These are phyloP conservation scores for Erethizon dorsatum DNA, from an alignment of 2,797 vertebrate species.

Conservation along the genomic window DNA sequence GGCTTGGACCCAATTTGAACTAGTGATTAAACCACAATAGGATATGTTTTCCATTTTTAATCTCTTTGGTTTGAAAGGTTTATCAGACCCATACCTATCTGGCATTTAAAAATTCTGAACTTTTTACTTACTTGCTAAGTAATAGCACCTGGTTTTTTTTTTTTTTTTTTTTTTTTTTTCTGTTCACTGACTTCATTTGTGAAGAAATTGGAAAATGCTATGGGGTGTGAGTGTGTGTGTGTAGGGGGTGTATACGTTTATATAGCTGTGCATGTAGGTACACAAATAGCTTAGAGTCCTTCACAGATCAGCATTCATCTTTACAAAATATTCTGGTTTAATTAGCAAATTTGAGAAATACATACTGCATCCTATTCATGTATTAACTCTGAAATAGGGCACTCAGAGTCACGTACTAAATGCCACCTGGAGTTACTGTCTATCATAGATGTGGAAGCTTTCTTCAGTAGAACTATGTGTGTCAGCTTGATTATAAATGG, in stretches of 20 bases:
- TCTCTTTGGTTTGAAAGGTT: conserved; percentile 53
- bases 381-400: background rate
- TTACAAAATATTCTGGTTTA: conserved; percentile 35
- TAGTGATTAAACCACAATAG: conserved; percentile 10
- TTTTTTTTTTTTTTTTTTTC: background rate
- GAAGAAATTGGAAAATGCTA: conserved; percentile 35
- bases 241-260: accelerated
- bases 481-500: conserved; percentile 63
- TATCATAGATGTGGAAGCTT: background rate
- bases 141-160: background rate
- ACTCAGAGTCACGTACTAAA: background rate
- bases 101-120: conserved; percentile 19
- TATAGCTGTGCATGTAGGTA: background rate
- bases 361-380: background rate
- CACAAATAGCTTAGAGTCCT: background rate
- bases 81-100: conserved; percentile 9
- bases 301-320: conserved; percentile 1
- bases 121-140: conserved; percentile 51
- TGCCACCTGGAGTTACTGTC: background rate
- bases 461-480: conserved; percentile 40
- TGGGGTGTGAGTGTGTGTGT: background rate
- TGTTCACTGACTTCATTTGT: conserved; percentile 21
- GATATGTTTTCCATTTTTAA: conserved; percentile 62
- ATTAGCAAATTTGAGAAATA: conserved; percentile 28
- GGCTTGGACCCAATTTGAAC: background rate